Conservation (phyloP, 1,140 invertebrate genomes). For the Cydia amplana region DNA sequence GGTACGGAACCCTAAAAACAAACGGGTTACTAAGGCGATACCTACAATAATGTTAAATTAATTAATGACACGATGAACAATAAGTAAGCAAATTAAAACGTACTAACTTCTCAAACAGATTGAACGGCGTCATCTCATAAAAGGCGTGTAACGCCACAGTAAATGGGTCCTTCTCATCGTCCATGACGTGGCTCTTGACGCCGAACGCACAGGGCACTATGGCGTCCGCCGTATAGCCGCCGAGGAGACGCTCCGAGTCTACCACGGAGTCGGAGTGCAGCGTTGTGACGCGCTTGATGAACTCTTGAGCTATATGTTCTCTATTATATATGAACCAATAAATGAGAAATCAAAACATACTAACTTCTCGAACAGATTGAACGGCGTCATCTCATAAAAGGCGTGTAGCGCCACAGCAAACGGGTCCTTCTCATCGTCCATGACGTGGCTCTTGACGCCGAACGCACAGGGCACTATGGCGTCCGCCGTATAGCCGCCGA, state of each 20-base stretch:
- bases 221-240: slow-evolving; percentile 69
- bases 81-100: background rate
- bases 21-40: too few relatives aligned
- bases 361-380: slow-evolving; percentile 73
- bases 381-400: slow-evolving; percentile 66
- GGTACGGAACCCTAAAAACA: too few relatives aligned
- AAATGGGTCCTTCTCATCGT: slow-evolving; percentile 64
- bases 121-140: slow-evolving; percentile 64
- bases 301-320: slow-evolving; percentile 66
- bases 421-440: slow-evolving; percentile 64
- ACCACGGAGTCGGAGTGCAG: slow-evolving; percentile 41
- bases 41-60: too few relatives aligned
- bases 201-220: slow-evolving; percentile 74
- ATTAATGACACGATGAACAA: too few relatives aligned
- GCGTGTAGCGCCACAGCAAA: slow-evolving; percentile 67
- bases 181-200: slow-evolving; percentile 68
- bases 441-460: slow-evolving; percentile 67
- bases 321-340: too few relatives aligned
- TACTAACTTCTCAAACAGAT: slow-evolving; percentile 74
- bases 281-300: slow-evolving; percentile 43
- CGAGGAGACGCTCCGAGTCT: slow-evolving; percentile 58
- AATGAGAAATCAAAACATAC: slow-evolving; percentile 40
- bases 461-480: slow-evolving; percentile 73
- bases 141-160: slow-evolving; percentile 66
- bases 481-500: slow-evolving; percentile 69